phyloP scores from a whole-genome alignment of 2,888 invertebrate species.

The Tryphoninae sp. region DNA sequence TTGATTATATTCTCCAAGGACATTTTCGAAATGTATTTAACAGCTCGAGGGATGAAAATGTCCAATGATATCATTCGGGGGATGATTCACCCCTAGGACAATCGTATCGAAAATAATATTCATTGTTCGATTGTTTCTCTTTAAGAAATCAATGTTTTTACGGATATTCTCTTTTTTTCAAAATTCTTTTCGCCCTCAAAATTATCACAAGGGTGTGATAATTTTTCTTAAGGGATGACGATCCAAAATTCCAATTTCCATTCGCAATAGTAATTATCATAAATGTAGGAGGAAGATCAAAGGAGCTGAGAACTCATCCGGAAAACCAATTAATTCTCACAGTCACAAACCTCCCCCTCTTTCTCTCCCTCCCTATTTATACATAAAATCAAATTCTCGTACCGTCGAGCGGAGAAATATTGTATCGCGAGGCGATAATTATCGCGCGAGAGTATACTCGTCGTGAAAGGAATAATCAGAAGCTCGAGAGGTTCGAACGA shows the following conservation, averaged over 20 bases:
- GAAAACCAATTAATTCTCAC: not conserved
- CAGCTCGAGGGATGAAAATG: too few species aligned
- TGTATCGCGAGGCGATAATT: not conserved
- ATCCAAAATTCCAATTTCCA: not conserved
- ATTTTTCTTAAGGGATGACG: not conserved
- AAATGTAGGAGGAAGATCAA: not conserved
- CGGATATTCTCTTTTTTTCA: too few species aligned
- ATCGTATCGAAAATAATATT: too few species aligned
- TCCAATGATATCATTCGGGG: too few species aligned
- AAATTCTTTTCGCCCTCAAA: too few species aligned
- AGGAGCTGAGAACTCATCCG: not conserved
- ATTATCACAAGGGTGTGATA: too few species aligned
- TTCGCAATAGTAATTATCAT: not conserved
- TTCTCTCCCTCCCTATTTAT: not conserved
- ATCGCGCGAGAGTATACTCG: not conserved
- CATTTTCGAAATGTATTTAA: too few species aligned
- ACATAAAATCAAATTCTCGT: not conserved
- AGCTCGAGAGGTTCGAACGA: not conserved
- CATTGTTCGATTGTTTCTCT: too few species aligned
- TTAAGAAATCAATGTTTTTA: too few species aligned
- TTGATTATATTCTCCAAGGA: too few species aligned
- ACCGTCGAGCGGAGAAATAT: not conserved
- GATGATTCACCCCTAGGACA: too few species aligned
- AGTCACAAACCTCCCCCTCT: not conserved
- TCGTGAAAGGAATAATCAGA: not conserved